Conservation (phyloP, 2,113 vertebrate genomes). For the Rhinopomastus cyanomelas region DNA sequence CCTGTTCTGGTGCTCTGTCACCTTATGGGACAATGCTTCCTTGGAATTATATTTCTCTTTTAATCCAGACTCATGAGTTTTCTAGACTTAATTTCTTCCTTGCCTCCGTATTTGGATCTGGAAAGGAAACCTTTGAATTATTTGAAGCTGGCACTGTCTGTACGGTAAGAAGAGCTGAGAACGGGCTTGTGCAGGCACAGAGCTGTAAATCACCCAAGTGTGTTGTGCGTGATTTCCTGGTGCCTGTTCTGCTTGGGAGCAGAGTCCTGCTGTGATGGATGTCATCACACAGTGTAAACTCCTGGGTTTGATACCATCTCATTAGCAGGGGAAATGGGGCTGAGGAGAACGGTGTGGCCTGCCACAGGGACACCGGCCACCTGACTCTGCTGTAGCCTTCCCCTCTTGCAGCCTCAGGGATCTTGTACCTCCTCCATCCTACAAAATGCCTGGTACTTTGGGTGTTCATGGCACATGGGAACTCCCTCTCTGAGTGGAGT, state of each 20-base stretch:
- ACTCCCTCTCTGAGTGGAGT: neutral
- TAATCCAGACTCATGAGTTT: neutral
- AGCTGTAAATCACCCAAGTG: conserved; percentile 34
- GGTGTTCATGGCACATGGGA: neutral
- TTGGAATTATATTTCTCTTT: neutral
- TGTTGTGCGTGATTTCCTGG: conserved; percentile 39
- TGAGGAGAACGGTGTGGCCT: accelerated
- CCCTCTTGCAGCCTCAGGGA: neutral
- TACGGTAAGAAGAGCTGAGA: neutral
- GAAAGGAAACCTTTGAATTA: neutral
- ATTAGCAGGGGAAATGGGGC: neutral
- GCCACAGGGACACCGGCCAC: neutral
- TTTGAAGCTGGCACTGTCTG: neutral
- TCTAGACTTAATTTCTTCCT: neutral
- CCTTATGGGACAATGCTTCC: too few relatives aligned
- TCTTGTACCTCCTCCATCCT: neutral
- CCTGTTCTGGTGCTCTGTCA: too few relatives aligned
- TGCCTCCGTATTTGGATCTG: neutral
- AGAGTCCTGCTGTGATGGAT: neutral
- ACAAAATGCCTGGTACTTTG: neutral
- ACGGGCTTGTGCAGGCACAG: neutral
- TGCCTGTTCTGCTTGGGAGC: conserved; percentile 7
- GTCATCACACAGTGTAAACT: neutral
- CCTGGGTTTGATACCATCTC: neutral
- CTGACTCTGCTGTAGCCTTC: neutral